Conservation (phyloP, 2,888 invertebrate genomes). For the Agapetus fuscipes region DNA sequence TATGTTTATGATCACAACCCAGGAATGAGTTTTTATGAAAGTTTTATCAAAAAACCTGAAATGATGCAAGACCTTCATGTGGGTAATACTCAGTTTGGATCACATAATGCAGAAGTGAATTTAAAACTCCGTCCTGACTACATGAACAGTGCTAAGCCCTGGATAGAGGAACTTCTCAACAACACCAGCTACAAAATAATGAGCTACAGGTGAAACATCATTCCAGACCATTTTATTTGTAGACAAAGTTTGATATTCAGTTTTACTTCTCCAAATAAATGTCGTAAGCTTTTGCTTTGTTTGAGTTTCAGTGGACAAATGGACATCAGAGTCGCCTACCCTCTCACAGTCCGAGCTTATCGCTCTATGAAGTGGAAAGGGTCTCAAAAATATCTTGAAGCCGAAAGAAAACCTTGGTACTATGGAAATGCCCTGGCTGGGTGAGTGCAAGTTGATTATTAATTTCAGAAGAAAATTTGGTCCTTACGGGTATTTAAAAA, state of each 20-base stretch:
- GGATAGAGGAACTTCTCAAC: conserved; percentile 45
- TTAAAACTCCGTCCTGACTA: conserved; percentile 43
- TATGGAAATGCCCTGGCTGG: conserved; percentile 9
- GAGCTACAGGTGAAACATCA: conserved; percentile 52
- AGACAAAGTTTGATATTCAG: no score
- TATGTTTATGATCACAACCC: conserved; percentile 37
- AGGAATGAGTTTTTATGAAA: no score
- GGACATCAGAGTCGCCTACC: conserved; percentile 58
- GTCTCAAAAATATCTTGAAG: conserved; percentile 37
- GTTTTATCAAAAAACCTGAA: conserved; percentile 37
- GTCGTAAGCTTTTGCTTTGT: no score
- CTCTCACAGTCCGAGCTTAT: conserved; percentile 51
- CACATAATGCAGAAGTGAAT: conserved; percentile 43
- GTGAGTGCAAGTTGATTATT: no score
- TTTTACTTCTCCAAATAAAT: no score
- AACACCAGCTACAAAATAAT: conserved; percentile 46
- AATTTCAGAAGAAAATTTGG: no score
- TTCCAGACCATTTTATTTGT: no score
- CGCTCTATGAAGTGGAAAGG: no score
- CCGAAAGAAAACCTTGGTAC: no score
- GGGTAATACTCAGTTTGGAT: conserved; percentile 41
- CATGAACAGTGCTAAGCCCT: conserved; percentile 47
- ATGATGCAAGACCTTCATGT: conserved; percentile 43
- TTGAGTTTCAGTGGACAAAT: conserved; percentile 40
- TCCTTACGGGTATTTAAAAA: no score